Conservation (phyloP, 2,797 vertebrate genomes). For the Micromesistius poutassou region DNA sequence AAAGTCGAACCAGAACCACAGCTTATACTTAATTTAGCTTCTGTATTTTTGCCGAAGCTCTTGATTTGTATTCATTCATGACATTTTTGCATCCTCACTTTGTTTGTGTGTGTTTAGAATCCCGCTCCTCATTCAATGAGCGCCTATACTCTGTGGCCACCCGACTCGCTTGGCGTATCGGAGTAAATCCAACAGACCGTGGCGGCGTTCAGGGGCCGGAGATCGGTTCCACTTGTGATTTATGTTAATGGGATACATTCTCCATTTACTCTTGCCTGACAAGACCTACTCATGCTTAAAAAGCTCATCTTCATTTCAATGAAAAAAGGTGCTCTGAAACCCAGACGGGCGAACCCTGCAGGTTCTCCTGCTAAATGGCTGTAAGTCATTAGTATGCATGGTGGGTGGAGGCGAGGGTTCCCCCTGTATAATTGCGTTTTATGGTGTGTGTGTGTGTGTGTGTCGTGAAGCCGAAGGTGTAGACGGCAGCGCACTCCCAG, state of each 20-base stretch:
- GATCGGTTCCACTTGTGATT: slow-evolving; percentile 62
- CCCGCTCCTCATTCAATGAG: slow-evolving; percentile 31
- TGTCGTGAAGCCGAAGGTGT: slow-evolving; percentile 33
- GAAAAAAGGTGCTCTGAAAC: slow-evolving; percentile 61
- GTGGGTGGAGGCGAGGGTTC: slow-evolving; percentile 47
- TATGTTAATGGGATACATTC: slow-evolving; percentile 73
- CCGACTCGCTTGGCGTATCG: slow-evolving; percentile 34
- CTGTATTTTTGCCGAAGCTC: not conserved
- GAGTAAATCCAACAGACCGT: slow-evolving; percentile 57
- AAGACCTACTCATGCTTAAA: slow-evolving; percentile 68
- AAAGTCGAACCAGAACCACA: not conserved
- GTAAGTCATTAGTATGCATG: slow-evolving; percentile 65
- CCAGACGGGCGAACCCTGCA: slow-evolving; percentile 66
- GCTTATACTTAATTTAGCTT: not conserved
- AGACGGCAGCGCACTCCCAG: slow-evolving; percentile 53
- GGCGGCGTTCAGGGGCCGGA: slow-evolving; percentile 39
- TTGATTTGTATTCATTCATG: not conserved
- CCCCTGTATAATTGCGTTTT: slow-evolving; percentile 64
- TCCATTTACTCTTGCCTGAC: slow-evolving; percentile 64
- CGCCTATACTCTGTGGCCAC: slow-evolving; percentile 46
- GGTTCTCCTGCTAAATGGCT: slow-evolving; percentile 63
- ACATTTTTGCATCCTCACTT: not conserved
- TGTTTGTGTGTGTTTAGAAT: not conserved
- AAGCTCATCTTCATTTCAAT: slow-evolving; percentile 68
- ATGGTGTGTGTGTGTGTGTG: not conserved